phyloP scores from a whole-genome alignment of 2,797 vertebrate genomes.

The Poliocrania exsul region DNA sequence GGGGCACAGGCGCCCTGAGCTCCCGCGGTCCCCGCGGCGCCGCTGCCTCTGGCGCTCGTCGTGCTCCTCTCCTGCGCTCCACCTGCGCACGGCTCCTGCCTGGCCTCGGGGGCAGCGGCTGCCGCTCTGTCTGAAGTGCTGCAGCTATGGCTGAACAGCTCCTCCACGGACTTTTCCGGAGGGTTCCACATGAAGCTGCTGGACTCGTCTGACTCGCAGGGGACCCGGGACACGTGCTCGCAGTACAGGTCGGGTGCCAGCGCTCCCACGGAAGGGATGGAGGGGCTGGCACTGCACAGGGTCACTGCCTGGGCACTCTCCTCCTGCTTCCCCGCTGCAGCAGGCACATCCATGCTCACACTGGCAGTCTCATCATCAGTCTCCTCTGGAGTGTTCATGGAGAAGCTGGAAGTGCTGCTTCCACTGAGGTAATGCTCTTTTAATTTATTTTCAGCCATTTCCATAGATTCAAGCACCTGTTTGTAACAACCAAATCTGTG shows the following conservation, averaged over 20 bases:
- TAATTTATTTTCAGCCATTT: conserved; percentile 48
- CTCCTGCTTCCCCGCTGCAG: neutral
- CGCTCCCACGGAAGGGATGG: rapidly evolving
- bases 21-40: rapidly evolving
- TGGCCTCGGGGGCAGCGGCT: neutral
- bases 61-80: neutral
- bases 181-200: conserved; percentile 25
- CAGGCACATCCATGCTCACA: neutral
- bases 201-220: conserved; percentile 72
- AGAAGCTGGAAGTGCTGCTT: neutral
- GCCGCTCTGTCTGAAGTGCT: rapidly evolving
- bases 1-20: neutral
- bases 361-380: conserved; percentile 71
- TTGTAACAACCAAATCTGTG: neutral
- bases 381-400: conserved; percentile 79
- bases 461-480: conserved; percentile 68
- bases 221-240: neutral
- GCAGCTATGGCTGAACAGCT: neutral
- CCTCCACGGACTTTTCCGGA: neutral
- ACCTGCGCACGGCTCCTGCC: neutral
- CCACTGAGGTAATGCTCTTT: neutral
- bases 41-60: rapidly evolving
- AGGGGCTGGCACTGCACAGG: neutral
- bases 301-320: rapidly evolving
- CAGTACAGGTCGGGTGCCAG: neutral